Evolutionary conservation across 2,797 vertebrate species (phyloP).

Genomic region (Parauchenoglanis ngamensis): DNA sequence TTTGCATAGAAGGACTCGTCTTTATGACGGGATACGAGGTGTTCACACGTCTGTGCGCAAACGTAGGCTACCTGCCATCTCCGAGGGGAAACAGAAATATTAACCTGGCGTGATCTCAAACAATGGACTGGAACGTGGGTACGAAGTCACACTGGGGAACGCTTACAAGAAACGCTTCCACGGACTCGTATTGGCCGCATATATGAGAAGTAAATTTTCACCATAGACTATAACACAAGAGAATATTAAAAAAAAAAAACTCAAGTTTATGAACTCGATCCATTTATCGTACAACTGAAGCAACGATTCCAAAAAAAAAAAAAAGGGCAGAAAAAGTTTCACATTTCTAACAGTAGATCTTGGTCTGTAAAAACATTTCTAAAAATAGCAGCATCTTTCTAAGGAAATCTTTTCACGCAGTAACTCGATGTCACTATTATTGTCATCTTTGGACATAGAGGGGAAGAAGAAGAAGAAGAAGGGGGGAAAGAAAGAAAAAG

Average conservation of each 20-base stretch:
- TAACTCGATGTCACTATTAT: neutral
- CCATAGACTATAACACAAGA: neutral
- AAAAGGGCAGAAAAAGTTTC: neutral
- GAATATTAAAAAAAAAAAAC: neutral
- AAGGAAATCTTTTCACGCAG: neutral
- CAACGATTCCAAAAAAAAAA: neutral
- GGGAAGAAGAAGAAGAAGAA: too few relatives aligned
- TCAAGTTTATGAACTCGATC: neutral
- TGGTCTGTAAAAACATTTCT: neutral
- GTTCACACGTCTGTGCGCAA: conserved; percentile 3
- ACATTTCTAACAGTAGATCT: neutral
- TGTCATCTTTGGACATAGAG: neutral
- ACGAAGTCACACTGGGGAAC: neutral
- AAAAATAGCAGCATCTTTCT: neutral
- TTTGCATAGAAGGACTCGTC: conserved; percentile 24
- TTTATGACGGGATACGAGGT: neutral
- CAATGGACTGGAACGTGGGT: conserved; percentile 15
- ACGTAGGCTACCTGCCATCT: conserved; percentile 8
- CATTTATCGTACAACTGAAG: neutral
- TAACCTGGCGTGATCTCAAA: conserved; percentile 32
- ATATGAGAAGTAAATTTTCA: neutral
- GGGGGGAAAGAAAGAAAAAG: neutral
- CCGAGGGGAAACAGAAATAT: conserved; percentile 22
- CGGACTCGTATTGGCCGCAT: neutral
- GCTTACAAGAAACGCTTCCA: neutral